phyloP scores from a whole-genome alignment of 2,888 invertebrate species.

The Pogonocherus hispidulus region DNA sequence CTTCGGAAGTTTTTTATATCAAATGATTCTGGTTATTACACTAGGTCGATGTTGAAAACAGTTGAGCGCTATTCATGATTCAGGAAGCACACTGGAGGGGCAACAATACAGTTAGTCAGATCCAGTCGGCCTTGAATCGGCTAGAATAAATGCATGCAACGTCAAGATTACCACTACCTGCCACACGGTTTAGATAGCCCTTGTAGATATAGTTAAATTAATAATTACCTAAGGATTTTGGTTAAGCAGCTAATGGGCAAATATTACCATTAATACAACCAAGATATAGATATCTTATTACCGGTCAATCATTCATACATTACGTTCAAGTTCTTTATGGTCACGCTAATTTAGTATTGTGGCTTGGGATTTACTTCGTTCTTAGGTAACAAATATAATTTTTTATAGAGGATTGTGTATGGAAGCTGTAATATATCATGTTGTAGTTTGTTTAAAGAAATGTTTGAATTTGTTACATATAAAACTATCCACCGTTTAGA shows the following conservation, averaged over 20 bases:
- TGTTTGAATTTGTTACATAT: not conserved
- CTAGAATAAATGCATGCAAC: slow-evolving; percentile 39
- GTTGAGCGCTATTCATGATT: slow-evolving; percentile 41
- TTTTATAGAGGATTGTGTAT: slow-evolving; percentile 12
- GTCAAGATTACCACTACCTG: slow-evolving; percentile 29
- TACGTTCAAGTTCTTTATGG: slow-evolving; percentile 4
- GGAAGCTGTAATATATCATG: slow-evolving; percentile 20
- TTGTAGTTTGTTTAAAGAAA: slow-evolving; percentile 10
- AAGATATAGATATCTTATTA: slow-evolving; percentile 3
- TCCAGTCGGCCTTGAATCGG: slow-evolving; percentile 56
- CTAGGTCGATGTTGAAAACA: slow-evolving; percentile 21
- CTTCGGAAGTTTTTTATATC: slow-evolving; percentile 3
- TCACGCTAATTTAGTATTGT: slow-evolving; percentile 27
- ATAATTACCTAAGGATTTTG: slow-evolving; percentile 5
- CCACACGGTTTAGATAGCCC: slow-evolving; percentile 14
- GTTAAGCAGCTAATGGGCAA: slow-evolving; percentile 26
- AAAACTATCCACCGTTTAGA: not conserved
- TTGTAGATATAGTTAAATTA: not conserved
- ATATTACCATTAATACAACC: slow-evolving; percentile 31
- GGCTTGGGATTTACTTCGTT: slow-evolving; percentile 28
- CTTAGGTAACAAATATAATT: slow-evolving; percentile 16
- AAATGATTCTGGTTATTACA: slow-evolving; percentile 18
- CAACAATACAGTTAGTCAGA: slow-evolving; percentile 55
- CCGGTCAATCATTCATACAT: slow-evolving; percentile 20
- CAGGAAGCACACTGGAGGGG: slow-evolving; percentile 52